Evolutionary conservation across 2,113 vertebrate genomes (phyloP).

Genomic region (Pipra filicauda): DNA sequence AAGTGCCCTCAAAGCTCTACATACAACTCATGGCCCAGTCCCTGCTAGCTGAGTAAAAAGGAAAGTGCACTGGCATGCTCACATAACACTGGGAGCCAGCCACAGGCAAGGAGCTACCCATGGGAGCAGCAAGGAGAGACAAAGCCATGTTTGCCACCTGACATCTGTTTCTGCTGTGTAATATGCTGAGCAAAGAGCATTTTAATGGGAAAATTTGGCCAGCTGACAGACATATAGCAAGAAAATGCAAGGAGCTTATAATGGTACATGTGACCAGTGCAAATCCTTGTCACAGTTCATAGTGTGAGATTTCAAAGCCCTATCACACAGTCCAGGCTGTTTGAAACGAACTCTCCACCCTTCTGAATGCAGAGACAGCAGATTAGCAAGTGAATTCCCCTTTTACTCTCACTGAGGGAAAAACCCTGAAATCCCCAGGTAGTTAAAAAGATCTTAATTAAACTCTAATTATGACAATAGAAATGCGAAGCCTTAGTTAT

Average conservation of each 20-base stretch:
- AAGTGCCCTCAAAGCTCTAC: accelerated
- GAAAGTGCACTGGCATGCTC: background rate
- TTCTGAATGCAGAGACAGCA: background rate
- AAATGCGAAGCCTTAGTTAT: background rate
- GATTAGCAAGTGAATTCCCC: background rate
- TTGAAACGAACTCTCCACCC: background rate
- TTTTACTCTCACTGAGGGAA: background rate
- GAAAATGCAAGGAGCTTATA: background rate
- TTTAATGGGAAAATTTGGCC: background rate
- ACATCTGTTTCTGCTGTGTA: background rate
- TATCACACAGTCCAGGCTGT: background rate
- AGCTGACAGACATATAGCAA: accelerated
- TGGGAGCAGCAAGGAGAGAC: background rate
- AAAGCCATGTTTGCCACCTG: background rate
- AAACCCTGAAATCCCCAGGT: background rate
- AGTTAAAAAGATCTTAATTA: background rate
- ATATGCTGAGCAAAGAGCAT: background rate
- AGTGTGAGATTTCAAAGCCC: background rate
- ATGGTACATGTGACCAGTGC: background rate
- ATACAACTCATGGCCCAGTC: accelerated
- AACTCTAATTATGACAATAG: background rate
- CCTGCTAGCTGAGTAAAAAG: background rate
- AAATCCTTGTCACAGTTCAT: background rate
- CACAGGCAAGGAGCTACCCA: accelerated
- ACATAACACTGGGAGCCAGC: background rate